Evolutionary conservation across 2,797 vertebrate species (phyloP), one percentile per base, ranked within the genome.

Genomic region (Sarcoramphus papa): DNA sequence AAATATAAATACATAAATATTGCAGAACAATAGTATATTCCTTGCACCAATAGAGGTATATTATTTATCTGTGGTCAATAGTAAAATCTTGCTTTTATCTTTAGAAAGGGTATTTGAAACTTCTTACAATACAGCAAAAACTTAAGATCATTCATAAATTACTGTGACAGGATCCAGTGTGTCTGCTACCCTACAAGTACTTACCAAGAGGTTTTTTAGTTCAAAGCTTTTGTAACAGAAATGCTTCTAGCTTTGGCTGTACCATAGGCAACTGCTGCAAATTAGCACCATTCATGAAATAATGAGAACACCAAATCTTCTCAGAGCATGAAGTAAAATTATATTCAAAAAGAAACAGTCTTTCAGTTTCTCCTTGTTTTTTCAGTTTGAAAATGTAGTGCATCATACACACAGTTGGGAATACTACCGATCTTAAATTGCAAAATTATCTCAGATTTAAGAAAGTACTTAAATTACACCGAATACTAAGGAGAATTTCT

Each of bases 1-100:
- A 95, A 91, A 85, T 90, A 93, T 33, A 85, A 94, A 95, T 85
- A 93, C 22, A 90, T 92, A 96, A 97, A 96, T 85, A 93, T 12
- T 60, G 74, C 51, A 88, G 56, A 95, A 69, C 18, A 83, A 57
- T 9, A 47, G 10, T 45, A 22, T 35, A 62, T 67, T 80, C 63
- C 54, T 73, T 65, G 23, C 41, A 83, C 50, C 59, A 72, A 20
- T 24, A 81, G 81, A 89, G 70, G 48, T 78, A 63, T 94, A 65
- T 93, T 84, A 47, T 87, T 93, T 75, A 50, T 53, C 57, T 63
- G 18, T 54, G 14, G 67, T 63, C 65, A 78, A 41, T 0, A 72
- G 31, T 35, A 85, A 84, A 82, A 85, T 27, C 16, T 74, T 62
- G 57, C 18, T 85, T 94, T 83, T 79, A 63, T 63, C 45, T 94